These are phyloP conservation scores for Cyrtonyx montezumae DNA, from an alignment of 2,113 vertebrate genomes.

Conservation along the genomic window DNA sequence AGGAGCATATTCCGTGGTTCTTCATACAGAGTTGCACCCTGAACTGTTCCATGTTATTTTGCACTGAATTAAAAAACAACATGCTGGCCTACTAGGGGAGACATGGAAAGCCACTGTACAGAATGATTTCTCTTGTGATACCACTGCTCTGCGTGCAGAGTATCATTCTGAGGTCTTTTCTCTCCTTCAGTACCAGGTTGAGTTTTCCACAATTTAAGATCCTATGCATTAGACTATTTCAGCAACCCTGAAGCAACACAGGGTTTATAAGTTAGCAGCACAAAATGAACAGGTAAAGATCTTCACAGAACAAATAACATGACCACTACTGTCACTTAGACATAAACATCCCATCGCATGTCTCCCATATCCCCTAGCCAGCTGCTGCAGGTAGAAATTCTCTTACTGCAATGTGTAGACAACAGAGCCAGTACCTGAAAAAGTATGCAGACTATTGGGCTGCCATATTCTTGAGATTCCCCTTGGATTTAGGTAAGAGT, in stretches of 20 bases:
- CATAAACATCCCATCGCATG: not conserved
- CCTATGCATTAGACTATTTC: not conserved
- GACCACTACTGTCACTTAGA: not conserved
- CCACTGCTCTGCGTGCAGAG: accelerated
- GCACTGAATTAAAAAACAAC: not conserved
- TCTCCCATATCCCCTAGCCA: not conserved
- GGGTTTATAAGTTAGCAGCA: not conserved
- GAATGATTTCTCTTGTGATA: not conserved
- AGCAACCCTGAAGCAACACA: not conserved
- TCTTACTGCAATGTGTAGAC: not conserved
- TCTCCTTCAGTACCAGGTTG: not conserved
- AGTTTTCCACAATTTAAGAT: not conserved
- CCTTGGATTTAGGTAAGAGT: not conserved
- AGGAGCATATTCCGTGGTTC: accelerated
- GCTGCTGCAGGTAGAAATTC: not conserved
- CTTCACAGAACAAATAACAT: not conserved
- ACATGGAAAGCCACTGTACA: accelerated
- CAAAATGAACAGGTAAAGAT: not conserved
- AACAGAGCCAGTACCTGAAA: not conserved
- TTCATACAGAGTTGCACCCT: not conserved
- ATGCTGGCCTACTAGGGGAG: not conserved
- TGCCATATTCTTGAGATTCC: not conserved
- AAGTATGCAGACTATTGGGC: not conserved
- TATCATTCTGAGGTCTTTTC: not conserved
- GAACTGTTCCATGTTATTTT: not conserved